phyloP scores from a whole-genome alignment of 2,113 vertebrate species.

The Cygnus buccinator region DNA sequence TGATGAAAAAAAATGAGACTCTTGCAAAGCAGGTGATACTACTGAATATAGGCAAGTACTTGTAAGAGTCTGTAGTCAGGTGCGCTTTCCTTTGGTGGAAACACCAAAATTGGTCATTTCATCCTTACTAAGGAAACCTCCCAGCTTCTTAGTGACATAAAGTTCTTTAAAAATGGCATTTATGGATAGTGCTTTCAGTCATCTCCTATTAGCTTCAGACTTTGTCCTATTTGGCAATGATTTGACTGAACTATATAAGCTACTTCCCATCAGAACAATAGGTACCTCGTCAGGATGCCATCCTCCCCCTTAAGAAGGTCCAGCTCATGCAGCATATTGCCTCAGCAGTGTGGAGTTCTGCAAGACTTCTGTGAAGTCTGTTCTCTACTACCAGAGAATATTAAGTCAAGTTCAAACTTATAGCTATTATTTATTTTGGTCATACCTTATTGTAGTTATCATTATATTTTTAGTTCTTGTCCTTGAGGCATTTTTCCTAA shows the following conservation, averaged over 20 bases:
- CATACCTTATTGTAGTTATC: not conserved
- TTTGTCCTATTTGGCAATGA: not conserved
- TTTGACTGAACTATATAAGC: not conserved
- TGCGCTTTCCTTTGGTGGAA: not conserved
- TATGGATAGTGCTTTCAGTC: not conserved
- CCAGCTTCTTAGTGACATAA: not conserved
- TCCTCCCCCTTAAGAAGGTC: not conserved
- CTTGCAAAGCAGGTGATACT: conserved; percentile 3
- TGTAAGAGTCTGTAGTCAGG: not conserved
- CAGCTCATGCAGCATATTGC: not conserved
- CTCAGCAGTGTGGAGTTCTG: not conserved
- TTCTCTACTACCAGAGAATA: not conserved
- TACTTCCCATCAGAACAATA: not conserved
- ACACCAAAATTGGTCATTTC: not conserved
- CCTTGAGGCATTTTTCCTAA: not conserved
- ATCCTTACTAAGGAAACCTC: not conserved
- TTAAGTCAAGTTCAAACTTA: not conserved
- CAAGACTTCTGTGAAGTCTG: not conserved
- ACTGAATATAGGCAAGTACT: not conserved
- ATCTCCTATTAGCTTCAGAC: not conserved
- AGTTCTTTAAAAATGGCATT: not conserved
- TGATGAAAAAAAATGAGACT: not conserved
- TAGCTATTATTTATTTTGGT: not conserved
- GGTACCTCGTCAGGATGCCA: not conserved
- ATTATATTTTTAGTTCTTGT: not conserved